A percentile compares a stretch with the other conserved stretches of the same genome.
phyloP scores from a whole-genome alignment of 2,797 vertebrate genomes.

The Bradypus variegatus region DNA sequence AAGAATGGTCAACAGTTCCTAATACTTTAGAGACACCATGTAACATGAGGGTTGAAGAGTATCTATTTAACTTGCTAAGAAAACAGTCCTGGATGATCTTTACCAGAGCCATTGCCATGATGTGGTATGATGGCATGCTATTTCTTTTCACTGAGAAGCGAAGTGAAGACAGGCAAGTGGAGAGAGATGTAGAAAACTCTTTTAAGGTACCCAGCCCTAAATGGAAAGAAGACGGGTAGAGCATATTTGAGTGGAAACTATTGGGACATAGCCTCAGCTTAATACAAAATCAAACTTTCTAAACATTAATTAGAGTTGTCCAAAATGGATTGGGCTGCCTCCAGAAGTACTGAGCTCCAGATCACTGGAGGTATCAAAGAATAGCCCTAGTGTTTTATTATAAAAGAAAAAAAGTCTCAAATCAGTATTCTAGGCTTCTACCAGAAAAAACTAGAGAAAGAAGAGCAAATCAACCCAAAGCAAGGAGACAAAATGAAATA shows the following conservation, averaged over 20 bases:
- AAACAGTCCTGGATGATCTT: neutral
- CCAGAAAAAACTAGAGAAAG: neutral
- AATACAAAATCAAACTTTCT: neutral
- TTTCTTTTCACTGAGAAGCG: neutral
- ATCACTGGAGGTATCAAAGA: neutral
- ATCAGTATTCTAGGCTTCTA: neutral
- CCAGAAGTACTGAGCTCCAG: neutral
- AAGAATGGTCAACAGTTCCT: neutral
- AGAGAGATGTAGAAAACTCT: neutral
- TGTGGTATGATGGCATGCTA: accelerated
- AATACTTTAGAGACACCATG: neutral
- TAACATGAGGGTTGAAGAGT: too few species aligned
- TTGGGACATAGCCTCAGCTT: neutral
- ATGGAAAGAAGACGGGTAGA: neutral
- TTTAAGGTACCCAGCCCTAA: neutral
- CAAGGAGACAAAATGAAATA: neutral
- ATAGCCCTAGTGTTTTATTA: neutral
- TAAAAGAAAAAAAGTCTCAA: neutral
- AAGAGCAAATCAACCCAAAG: neutral
- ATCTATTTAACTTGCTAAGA: too few species aligned
- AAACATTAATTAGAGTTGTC: neutral
- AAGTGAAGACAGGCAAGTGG: neutral
- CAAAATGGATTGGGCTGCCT: neutral
- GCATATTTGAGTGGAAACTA: neutral
- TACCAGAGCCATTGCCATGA: accelerated